Evolutionary conservation across 2,797 vertebrate genomes (phyloP), one percentile per base, ranked within the genome.

Genomic region (Emydoidea blandingii): DNA sequence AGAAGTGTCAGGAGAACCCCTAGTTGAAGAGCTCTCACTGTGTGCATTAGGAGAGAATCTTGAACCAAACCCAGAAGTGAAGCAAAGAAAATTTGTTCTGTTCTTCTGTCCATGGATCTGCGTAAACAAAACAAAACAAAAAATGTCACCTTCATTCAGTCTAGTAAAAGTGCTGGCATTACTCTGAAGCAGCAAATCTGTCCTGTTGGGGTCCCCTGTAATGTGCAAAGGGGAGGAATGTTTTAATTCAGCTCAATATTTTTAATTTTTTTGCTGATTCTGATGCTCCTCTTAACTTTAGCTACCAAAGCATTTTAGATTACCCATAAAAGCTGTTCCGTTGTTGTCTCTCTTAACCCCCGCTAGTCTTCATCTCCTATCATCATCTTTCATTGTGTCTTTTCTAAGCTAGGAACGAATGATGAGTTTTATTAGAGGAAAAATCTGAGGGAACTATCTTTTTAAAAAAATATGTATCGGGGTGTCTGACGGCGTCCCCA

Each of bases 261-360:
- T 96, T 96, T 95, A 95, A 97, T 96, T 97, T 96, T 97, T 93
- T 90, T 85, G 91, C 90, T 95, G 96, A 92, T 96, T 95, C 87
- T 6, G 3, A 87, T 92, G 90, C 79, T 68, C 83, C 85, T 95
- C 91, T 93, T 95, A 91, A 65, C 86, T 41, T 31, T 65, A 95
- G 65, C 83, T 96, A 89, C 93, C 85, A 68, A 81, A 90, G 87
- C 83, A 52, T 91, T 2, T 2, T 72, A 81, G 88, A 89, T 96
- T 93, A 86, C 81, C 93, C 91, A 86, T 74, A 91, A 93, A 96
- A 95, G 91, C 88, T 79, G 88, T 72, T 95, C 74, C 65, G 86
- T 92, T 95, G 90, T 89, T 96, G 95, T 92, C 90, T 97, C 91
- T 96, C 91, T 95, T 94, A 95, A 96, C 95, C 87, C 88, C 81